Evolutionary conservation across 2,888 invertebrate species (phyloP).

Genomic region (Cremastobaeus sp.): DNA sequence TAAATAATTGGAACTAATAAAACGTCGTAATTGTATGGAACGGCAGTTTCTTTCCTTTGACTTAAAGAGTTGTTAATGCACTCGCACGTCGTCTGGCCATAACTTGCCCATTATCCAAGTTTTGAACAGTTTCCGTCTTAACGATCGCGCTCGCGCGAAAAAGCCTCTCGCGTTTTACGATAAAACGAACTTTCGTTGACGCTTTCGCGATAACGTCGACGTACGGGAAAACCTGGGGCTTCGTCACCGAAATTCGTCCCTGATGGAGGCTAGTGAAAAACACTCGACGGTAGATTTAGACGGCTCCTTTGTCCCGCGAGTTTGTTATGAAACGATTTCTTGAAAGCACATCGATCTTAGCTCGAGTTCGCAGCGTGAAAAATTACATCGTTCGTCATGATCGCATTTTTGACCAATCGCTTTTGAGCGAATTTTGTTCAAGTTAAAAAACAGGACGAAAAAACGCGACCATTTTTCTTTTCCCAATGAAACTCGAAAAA

Average conservation of each 20-base stretch:
- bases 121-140: slow-evolving; percentile 59
- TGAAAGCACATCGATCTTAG: slow-evolving; percentile 43
- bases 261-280: slow-evolving; percentile 34
- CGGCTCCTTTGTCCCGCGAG: slow-evolving; percentile 40
- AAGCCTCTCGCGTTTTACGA: slow-evolving; percentile 66
- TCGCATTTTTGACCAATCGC: slow-evolving; percentile 1
- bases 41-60: slow-evolving; percentile 60
- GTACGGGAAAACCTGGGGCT: slow-evolving; percentile 52
- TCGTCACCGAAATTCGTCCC: slow-evolving; percentile 41
- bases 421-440: slow-evolving; percentile 2
- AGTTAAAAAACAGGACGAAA: no score
- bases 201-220: slow-evolving; percentile 71
- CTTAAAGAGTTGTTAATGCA: slow-evolving; percentile 73
- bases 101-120: slow-evolving; percentile 76
- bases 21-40: slow-evolving; percentile 36
- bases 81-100: slow-evolving; percentile 68
- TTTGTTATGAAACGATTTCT: slow-evolving; percentile 44
- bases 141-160: slow-evolving; percentile 60
- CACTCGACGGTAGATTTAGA: slow-evolving; percentile 33
- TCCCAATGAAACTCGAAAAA: no score
- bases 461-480: no score
- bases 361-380: neutral
- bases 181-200: slow-evolving; percentile 75
- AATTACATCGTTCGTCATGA: slow-evolving; percentile 1
- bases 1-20: slow-evolving; percentile 8